These are phyloP conservation scores for Aphis gossypii DNA, from an alignment of 1,140 invertebrate genomes.

Conservation along the genomic window DNA sequence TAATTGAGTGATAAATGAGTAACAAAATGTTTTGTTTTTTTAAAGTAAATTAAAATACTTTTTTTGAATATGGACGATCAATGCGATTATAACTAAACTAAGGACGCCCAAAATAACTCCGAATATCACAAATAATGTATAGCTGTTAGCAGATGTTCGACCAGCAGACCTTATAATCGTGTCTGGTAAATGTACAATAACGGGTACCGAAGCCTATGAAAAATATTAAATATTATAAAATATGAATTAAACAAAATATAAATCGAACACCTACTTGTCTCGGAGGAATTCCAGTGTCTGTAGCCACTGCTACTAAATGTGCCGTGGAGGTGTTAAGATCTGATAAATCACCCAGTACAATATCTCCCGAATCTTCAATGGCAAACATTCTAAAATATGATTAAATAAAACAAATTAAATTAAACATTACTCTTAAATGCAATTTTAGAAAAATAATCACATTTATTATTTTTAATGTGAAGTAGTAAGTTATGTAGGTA, in stretches of 20 bases:
- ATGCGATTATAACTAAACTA: conserved; percentile 75
- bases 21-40: background rate
- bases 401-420: background rate
- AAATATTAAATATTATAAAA: conserved; percentile 34
- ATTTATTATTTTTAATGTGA: background rate
- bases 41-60: conserved; percentile 69
- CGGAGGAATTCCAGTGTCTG: conserved; percentile 79
- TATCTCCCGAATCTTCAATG: conserved; percentile 67
- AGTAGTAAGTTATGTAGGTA: background rate
- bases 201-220: conserved; percentile 74
- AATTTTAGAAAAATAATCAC: background rate
- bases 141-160: conserved; percentile 66
- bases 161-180: conserved; percentile 66
- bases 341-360: conserved; percentile 64
- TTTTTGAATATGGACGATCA: conserved; percentile 80
- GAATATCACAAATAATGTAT: conserved; percentile 74
- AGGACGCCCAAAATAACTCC: conserved; percentile 76
- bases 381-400: conserved; percentile 65
- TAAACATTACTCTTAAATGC: background rate
- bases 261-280: conserved; percentile 67
- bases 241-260: background rate
- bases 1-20: background rate
- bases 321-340: conserved; percentile 67
- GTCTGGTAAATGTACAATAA: conserved; percentile 75
- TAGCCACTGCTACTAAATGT: conserved; percentile 79